Conservation (phyloP, 2,797 vertebrate species). For the Anguilla obscura region DNA sequence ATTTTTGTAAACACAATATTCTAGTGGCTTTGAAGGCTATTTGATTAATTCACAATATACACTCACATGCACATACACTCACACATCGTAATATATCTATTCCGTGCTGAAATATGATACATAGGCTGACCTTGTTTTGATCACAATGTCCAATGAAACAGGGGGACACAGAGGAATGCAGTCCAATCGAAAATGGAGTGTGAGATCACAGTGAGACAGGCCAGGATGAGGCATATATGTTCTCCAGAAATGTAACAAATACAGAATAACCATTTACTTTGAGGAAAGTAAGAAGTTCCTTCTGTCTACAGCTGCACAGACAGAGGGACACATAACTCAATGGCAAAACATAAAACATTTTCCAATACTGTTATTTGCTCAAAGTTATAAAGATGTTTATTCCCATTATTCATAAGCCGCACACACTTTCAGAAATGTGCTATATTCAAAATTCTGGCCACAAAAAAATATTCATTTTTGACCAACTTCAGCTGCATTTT, state of each 20-base stretch:
- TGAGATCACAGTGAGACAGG: background rate
- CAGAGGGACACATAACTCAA: background rate
- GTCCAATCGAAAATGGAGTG: background rate
- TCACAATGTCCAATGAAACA: background rate
- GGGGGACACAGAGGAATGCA: background rate
- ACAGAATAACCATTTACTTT: background rate
- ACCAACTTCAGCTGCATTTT: background rate
- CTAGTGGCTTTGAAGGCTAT: background rate
- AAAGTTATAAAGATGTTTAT: background rate
- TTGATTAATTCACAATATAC: background rate
- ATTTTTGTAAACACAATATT: background rate
- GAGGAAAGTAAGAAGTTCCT: background rate
- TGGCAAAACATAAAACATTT: background rate
- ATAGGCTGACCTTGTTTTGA: background rate
- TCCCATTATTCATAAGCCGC: background rate
- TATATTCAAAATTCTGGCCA: background rate
- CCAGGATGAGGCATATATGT: background rate
- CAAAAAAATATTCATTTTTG: background rate
- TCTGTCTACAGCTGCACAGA: background rate
- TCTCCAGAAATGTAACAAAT: background rate
- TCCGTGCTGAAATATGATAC: background rate
- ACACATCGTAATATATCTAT: background rate
- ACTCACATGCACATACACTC: background rate
- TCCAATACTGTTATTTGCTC: background rate
- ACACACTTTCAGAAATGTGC: background rate